phyloP scores from a whole-genome alignment of 2,113 vertebrate genomes.

The Perca schrenkii region DNA sequence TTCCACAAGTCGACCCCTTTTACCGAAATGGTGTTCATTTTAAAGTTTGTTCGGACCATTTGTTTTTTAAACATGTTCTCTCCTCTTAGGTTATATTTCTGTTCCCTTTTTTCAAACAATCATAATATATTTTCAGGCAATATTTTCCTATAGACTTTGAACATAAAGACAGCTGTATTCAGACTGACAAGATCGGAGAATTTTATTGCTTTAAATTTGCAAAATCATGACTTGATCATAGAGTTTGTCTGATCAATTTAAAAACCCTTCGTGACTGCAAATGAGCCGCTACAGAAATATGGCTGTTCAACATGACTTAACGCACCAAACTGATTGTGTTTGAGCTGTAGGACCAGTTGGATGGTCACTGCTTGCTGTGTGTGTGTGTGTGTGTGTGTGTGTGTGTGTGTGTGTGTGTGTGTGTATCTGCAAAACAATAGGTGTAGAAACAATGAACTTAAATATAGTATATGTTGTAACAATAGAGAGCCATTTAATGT shows the following conservation, averaged over 20 bases:
- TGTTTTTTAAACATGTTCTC: too few species aligned
- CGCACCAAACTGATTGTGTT: not conserved
- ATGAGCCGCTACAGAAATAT: not conserved
- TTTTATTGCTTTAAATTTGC: too few species aligned
- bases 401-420: not conserved
- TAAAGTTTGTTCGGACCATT: too few species aligned
- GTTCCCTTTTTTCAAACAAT: too few species aligned
- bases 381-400: slow-evolving; percentile 1
- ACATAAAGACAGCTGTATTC: too few species aligned
- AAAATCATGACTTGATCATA: not conserved
- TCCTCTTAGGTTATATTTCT: too few species aligned
- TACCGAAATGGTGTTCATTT: too few species aligned
- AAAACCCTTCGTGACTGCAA: not conserved
- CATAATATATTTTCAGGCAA: too few species aligned
- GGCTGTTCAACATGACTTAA: too few species aligned
- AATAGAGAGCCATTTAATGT: not conserved
- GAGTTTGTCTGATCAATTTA: not conserved
- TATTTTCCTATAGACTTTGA: too few species aligned
- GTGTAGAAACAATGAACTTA: not conserved
- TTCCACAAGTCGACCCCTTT: too few species aligned
- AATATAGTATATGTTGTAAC: slow-evolving; percentile 13
- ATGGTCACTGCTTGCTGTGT: not conserved
- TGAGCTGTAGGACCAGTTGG: not conserved
- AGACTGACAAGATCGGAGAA: too few species aligned
- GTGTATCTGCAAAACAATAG: not conserved